Conservation (phyloP, 2,113 vertebrate species). For the Rhinopomastus cyanomelas region DNA sequence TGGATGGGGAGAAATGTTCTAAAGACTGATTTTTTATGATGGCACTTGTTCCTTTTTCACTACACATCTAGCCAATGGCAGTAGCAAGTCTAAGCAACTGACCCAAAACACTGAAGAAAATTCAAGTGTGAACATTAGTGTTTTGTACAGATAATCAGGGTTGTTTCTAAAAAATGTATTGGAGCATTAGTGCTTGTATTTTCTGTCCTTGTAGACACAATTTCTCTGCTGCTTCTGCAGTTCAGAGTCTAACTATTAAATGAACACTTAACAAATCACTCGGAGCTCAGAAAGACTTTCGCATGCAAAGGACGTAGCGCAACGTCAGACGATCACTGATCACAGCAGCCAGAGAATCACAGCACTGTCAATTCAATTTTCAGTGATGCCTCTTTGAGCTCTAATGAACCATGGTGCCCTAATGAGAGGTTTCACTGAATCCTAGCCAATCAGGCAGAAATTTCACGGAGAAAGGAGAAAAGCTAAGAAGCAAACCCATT, state of each 20-base stretch:
- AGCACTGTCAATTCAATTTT: slow-evolving; percentile 72
- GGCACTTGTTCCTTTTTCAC: background rate
- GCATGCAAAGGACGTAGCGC: slow-evolving; percentile 23
- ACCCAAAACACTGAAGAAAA: slow-evolving; percentile 3
- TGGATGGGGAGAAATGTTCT: background rate
- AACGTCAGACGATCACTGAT: slow-evolving; percentile 27
- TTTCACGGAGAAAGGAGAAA: slow-evolving; percentile 62
- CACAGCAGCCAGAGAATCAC: slow-evolving; percentile 31
- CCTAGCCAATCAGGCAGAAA: slow-evolving; percentile 61
- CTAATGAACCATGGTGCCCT: slow-evolving; percentile 75
- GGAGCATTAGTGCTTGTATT: background rate
- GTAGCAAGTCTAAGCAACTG: background rate
- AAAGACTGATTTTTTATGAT: background rate
- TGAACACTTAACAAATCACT: background rate
- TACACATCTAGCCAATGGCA: background rate
- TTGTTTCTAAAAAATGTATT: background rate
- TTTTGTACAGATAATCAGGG: background rate
- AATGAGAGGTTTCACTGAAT: slow-evolving; percentile 77
- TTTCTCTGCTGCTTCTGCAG: background rate
- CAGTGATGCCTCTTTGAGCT: slow-evolving; percentile 71
- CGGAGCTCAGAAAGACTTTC: background rate
- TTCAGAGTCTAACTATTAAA: background rate
- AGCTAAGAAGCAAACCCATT: slow-evolving; percentile 43
- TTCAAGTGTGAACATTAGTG: background rate
- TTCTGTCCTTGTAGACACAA: background rate